A percentile compares a stretch with the other conserved stretches of the same genome.
Conservation (phyloP, 1,140 invertebrate genomes). For the Dendrolimus kikuchii region DNA sequence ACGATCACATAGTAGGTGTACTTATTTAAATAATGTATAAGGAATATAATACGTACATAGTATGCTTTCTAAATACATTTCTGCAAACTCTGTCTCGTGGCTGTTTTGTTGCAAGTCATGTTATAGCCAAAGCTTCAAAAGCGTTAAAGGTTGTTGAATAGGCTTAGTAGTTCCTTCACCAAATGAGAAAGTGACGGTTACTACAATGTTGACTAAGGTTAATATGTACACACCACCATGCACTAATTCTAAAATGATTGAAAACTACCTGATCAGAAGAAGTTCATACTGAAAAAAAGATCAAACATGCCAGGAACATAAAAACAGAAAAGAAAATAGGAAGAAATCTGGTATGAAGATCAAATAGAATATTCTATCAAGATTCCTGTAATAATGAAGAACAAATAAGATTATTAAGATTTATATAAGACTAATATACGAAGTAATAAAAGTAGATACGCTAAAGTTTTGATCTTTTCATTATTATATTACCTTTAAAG, state of each 20-base stretch:
- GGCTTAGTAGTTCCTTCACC: slow-evolving; percentile 39
- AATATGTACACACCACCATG: slow-evolving; percentile 46
- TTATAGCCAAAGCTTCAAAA: slow-evolving; percentile 44
- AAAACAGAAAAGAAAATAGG: slow-evolving; percentile 39
- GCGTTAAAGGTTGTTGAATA: slow-evolving; percentile 38
- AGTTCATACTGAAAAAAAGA: slow-evolving; percentile 58
- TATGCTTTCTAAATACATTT: slow-evolving; percentile 34
- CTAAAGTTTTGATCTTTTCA: slow-evolving; percentile 23
- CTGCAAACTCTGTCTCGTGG: slow-evolving; percentile 68
- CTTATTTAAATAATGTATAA: not conserved
- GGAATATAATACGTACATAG: slow-evolving; percentile 23
- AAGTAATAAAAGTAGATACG: slow-evolving; percentile 40
- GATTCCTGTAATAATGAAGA: slow-evolving; percentile 73
- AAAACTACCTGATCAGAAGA: slow-evolving; percentile 62
- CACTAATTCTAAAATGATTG: slow-evolving; percentile 35
- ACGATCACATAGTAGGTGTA: too few relatives aligned
- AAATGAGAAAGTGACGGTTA: slow-evolving; percentile 38
- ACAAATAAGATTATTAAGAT: slow-evolving; percentile 67
- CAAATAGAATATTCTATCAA: slow-evolving; percentile 63
- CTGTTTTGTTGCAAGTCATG: slow-evolving; percentile 53
- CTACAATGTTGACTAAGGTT: slow-evolving; percentile 21
- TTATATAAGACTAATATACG: slow-evolving; percentile 52
- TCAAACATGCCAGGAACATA: slow-evolving; percentile 60
- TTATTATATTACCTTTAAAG: slow-evolving; percentile 88
- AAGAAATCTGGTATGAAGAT: slow-evolving; percentile 61